These are phyloP conservation scores for Drosophila borborema DNA, from an alignment of 2,888 invertebrate genomes.

Conservation along the genomic window DNA sequence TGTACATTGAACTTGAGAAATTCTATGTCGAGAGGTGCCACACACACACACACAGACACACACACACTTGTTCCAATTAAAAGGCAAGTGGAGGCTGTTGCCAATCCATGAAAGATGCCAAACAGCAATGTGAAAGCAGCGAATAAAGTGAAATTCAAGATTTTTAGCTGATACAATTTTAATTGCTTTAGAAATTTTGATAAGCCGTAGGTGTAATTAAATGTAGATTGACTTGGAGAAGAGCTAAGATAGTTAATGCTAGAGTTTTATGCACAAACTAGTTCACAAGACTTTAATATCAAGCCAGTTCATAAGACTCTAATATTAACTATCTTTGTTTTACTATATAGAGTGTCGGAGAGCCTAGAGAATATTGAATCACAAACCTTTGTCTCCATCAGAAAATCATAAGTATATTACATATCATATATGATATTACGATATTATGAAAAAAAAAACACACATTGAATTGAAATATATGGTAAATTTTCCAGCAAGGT, in stretches of 20 bases:
- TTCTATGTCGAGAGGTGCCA: conserved; percentile 24
- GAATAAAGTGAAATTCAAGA: background rate
- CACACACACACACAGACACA: background rate
- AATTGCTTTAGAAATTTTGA: background rate
- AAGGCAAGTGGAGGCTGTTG: background rate
- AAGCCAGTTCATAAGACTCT: no score
- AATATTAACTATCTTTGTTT: no score
- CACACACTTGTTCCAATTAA: conserved; percentile 10
- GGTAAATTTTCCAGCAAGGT: no score
- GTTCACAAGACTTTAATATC: background rate
- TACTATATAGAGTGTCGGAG: no score
- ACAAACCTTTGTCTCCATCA: background rate
- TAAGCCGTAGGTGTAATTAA: no score
- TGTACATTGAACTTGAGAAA: conserved; percentile 62
- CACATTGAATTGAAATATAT: no score
- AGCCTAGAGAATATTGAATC: no score
- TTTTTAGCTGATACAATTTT: background rate
- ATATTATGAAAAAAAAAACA: no score
- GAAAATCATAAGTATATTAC: no score
- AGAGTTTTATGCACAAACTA: background rate
- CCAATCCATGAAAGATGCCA: conserved; percentile 11
- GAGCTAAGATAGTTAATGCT: background rate
- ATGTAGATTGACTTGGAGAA: background rate
- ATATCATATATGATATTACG: no score
- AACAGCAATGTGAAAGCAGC: conserved; percentile 5